Evolutionary conservation across 2,888 invertebrate genomes (phyloP), one percentile per base, ranked within the genome.

Genomic region (Nephrocerus scutellatus): DNA sequence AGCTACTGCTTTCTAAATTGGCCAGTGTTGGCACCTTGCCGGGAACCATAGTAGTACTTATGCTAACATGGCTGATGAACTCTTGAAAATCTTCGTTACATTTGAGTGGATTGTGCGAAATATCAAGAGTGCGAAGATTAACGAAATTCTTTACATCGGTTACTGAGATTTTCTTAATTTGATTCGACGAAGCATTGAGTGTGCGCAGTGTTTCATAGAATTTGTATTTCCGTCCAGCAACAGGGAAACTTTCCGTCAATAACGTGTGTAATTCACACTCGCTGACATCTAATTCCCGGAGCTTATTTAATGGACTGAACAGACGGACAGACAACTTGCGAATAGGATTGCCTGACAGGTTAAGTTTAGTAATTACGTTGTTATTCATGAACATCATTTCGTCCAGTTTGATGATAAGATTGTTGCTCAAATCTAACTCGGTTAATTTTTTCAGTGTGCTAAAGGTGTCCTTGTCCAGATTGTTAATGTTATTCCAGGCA

Each of bases 311-410:
- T 38, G 75, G 70, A 41, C 74, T 56, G 63, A 87, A 86, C 3
- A 82, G 72, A 40, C 77, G 74, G 3, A 80, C 75, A 36, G 82
- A 77, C 4, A 88, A 59, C 8, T 74, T 73, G 46, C 73, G 74
- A 41, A 86, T 69, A 2, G 80, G 80, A 64, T 87, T 88, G 10
- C 81, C 80, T 49, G 81, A 79, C 29, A 88, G 72, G 56, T 76
- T 80, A 9, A 87, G 64, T 62, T 63, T 63, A 7, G 59, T 74
- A 41, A 87, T 68, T 45, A 79, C 76, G 16, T 70, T 72, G 49
- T 83, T 84, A 45, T 79, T 75, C 50, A 72, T 72, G 59, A 87
- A 85, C 43, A 79, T 70, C 51, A 76, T 72, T 7, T 71, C 66
- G 30, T 80, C 76, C 21, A 87, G 61, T 14, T 72, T 72, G 6